Percentiles rank a stretch among this genome's conserved stretches.
These are phyloP conservation scores for Cladorhizidae sp. DNA, from an alignment of 37 sponge, comb jelly and placozoan species.

Conservation along the genomic window DNA sequence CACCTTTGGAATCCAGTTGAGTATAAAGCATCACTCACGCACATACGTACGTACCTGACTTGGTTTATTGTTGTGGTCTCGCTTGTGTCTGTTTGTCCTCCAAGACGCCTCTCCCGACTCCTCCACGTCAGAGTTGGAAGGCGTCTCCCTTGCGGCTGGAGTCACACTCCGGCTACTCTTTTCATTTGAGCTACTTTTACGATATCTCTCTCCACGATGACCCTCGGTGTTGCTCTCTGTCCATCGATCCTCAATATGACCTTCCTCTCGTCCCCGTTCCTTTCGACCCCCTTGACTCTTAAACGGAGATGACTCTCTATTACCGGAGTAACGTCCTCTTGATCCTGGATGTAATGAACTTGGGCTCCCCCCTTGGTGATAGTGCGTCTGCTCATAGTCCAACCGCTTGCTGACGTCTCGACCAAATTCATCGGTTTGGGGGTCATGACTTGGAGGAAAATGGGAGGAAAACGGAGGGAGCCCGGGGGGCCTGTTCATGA, in stretches of 20 bases:
- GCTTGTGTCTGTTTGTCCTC: neutral
- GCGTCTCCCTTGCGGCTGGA: neutral
- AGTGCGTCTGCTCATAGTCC: slow-evolving; percentile 1
- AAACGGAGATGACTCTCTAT: neutral
- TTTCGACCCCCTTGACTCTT: neutral
- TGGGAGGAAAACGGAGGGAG: neutral
- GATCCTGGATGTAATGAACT: neutral
- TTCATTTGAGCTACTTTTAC: slow-evolving; percentile 7
- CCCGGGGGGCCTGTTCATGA: neutral
- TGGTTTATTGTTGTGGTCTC: neutral
- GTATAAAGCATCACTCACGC: too few species aligned
- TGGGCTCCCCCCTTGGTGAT: neutral
- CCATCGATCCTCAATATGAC: neutral
- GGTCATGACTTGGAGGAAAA: neutral
- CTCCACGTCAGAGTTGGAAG: too few species aligned
- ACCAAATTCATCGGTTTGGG: slow-evolving; percentile 10
- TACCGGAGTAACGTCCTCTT: neutral
- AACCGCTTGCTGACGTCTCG: slow-evolving; percentile 27
- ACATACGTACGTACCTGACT: neutral
- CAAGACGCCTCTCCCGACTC: neutral
- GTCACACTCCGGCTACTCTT: slow-evolving; percentile 24
- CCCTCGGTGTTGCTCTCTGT: neutral
- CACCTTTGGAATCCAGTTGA: too few species aligned
- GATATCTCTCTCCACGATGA: neutral
- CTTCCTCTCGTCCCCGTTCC: neutral